These are phyloP conservation scores for Platorchestia sp. DNA, from an alignment of 1,140 invertebrate genomes.

Conservation along the genomic window DNA sequence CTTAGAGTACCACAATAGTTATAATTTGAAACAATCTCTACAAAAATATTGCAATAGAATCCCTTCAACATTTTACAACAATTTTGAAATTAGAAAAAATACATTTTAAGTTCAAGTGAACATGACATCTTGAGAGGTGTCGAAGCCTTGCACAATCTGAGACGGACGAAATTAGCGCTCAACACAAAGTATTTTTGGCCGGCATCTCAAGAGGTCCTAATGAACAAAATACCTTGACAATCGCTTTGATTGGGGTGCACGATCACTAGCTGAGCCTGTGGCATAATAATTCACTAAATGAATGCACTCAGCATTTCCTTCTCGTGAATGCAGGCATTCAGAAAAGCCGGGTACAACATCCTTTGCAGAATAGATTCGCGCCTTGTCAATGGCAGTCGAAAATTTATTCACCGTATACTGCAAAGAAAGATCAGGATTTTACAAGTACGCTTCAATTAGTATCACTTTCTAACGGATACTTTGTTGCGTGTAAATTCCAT, in stretches of 20 bases:
- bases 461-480: background rate
- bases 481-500: background rate
- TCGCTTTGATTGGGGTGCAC: background rate
- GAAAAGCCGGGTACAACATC: background rate
- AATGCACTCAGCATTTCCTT: background rate
- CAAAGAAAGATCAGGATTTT: background rate
- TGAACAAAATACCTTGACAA: slow-evolving; percentile 19
- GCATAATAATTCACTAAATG: background rate
- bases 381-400: background rate
- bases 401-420: background rate
- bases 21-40: background rate
- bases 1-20: background rate
- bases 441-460: background rate
- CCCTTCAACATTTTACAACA: background rate
- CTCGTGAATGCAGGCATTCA: background rate
- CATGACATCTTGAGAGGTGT: background rate
- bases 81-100: background rate
- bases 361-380: background rate
- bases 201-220: background rate
- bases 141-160: background rate
- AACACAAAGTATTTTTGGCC: background rate
- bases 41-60: background rate
- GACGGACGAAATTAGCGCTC: background rate
- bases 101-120: background rate
- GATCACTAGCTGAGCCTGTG: background rate